Percentiles rank a stretch among this genome's conserved stretches.
Evolutionary conservation across 2,113 vertebrate genomes (phyloP).

Genomic region (Vulpes lagopus): DNA sequence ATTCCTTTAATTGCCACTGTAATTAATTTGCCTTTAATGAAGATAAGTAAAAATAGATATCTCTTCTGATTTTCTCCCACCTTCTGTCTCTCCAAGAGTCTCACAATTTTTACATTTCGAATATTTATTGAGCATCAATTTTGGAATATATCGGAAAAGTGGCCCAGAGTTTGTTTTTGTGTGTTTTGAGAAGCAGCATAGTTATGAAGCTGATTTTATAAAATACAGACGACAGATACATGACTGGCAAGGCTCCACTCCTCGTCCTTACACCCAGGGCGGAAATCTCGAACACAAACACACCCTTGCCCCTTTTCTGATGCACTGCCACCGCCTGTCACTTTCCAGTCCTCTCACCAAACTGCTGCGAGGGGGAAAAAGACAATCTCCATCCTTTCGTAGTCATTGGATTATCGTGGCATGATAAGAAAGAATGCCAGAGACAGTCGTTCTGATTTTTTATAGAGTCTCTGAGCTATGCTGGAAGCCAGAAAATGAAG

Average conservation of each 20-base stretch:
- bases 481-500: not conserved
- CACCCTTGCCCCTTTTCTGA: not conserved
- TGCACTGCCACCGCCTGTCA: accelerated
- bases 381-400: not conserved
- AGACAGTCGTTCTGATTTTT: not conserved
- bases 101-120: not conserved
- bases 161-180: not conserved
- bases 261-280: not conserved
- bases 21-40: slow-evolving; percentile 62
- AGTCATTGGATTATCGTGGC: not conserved
- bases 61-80: not conserved
- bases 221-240: not conserved
- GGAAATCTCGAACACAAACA: not conserved
- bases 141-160: not conserved
- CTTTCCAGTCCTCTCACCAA: not conserved
- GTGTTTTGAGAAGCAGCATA: not conserved
- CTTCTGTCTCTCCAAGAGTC: not conserved
- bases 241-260: not conserved
- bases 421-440: not conserved
- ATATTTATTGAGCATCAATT: not conserved
- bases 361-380: not conserved
- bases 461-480: not conserved
- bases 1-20: not conserved
- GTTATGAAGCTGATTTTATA: not conserved
- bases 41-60: slow-evolving; percentile 33